Conservation (phyloP, 2,888 invertebrate species). For the Graphium colonna region DNA sequence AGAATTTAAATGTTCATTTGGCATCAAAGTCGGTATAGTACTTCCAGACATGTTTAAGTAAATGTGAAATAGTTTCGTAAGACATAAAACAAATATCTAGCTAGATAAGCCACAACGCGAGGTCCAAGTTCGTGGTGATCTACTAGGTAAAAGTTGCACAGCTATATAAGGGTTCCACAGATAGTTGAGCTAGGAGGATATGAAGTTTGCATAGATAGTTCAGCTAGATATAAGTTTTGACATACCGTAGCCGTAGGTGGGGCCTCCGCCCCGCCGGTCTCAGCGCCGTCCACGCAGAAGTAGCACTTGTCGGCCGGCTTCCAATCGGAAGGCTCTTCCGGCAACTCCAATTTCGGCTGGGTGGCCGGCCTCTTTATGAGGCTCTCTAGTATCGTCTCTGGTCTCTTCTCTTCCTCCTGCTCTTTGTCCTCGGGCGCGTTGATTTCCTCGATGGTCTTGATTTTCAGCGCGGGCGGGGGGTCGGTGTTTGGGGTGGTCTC, state of each 20-base stretch:
- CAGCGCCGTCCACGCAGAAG: conserved; percentile 84
- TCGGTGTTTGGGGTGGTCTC: conserved; percentile 70
- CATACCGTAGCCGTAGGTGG: conserved; percentile 39
- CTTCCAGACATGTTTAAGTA: too few species aligned
- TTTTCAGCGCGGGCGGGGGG: conserved; percentile 72
- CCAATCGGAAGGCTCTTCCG: conserved; percentile 84
- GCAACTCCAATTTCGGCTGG: conserved; percentile 63
- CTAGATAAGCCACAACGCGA: too few species aligned
- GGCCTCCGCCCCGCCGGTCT: conserved; percentile 40
- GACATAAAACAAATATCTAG: too few species aligned
- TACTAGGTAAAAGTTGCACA: too few species aligned
- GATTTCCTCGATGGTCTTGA: conserved; percentile 77
- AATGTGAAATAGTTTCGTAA: too few species aligned
- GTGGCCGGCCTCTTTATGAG: conserved; percentile 73
- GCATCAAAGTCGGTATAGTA: too few species aligned
- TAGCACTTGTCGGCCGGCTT: conserved; percentile 91
- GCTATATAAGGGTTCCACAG: too few species aligned
- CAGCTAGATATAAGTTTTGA: too few species aligned
- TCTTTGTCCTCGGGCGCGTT: conserved; percentile 64
- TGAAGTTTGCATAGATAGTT: too few species aligned
- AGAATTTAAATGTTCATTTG: too few species aligned
- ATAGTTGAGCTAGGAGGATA: too few species aligned
- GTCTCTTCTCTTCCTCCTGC: conserved; percentile 53
- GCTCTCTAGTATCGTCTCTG: conserved; percentile 77
- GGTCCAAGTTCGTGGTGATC: too few species aligned